These are phyloP conservation scores for Lasioglossum leucozonium DNA, from an alignment of 2,888 invertebrate genomes.

Conservation along the genomic window DNA sequence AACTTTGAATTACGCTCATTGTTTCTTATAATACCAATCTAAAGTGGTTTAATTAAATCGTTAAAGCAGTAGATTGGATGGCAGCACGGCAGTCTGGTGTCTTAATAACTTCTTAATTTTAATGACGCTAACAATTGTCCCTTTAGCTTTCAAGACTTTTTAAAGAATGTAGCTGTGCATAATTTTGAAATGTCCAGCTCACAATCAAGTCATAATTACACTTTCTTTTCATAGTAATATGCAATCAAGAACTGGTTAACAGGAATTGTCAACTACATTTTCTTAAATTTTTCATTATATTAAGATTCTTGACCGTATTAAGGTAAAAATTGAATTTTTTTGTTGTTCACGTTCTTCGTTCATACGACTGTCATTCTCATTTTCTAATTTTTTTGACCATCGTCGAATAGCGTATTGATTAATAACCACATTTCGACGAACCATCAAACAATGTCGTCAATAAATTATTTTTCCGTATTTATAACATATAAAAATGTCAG, in stretches of 20 bases:
- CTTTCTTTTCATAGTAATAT: neutral
- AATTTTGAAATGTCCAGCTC: neutral
- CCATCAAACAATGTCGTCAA: too few relatives aligned
- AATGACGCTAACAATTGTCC: neutral
- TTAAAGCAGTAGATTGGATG: neutral
- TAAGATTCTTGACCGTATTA: too few relatives aligned
- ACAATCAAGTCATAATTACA: neutral
- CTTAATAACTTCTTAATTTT: conserved; percentile 16
- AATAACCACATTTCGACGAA: too few relatives aligned
- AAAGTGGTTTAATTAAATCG: neutral
- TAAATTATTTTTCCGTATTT: too few relatives aligned
- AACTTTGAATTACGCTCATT: conserved; percentile 13
- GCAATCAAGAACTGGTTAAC: neutral
- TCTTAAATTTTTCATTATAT: neutral
- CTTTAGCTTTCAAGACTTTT: neutral
- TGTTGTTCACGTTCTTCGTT: too few relatives aligned
- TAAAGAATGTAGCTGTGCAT: neutral
- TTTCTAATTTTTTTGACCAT: too few relatives aligned
- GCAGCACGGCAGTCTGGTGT: neutral
- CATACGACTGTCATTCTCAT: too few relatives aligned
- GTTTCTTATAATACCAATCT: conserved; percentile 13
- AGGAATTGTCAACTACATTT: neutral
- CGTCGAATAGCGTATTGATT: too few relatives aligned
- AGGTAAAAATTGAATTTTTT: too few relatives aligned
- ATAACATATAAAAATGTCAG: too few relatives aligned